Evolutionary conservation across 1,140 invertebrate genomes (phyloP).

Genomic region (Teleogryllus occipitalis): DNA sequence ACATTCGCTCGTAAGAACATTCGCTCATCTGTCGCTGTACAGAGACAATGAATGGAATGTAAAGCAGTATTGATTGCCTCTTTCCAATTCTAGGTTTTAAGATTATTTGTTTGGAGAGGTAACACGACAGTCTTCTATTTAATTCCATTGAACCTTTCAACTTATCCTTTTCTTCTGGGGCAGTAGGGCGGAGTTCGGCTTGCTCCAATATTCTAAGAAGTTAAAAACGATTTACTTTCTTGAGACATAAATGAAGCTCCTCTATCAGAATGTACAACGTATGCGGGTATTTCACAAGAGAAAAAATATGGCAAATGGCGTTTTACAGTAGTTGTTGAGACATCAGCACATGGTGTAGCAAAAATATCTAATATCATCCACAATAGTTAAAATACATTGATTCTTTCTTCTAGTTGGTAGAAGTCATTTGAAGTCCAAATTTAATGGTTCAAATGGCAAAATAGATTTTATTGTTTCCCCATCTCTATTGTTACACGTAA

Average conservation of each 20-base stretch:
- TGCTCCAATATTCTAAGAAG: constrained; percentile 16
- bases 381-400: constrained; percentile 28
- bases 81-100: constrained; percentile 10
- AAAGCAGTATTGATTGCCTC: constrained; percentile 11
- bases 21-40: constrained; percentile 18
- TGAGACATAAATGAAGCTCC: too few relatives aligned
- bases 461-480: constrained; percentile 30
- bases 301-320: constrained; percentile 24
- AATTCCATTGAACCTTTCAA: constrained; percentile 24
- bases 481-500: constrained; percentile 10
- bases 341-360: constrained; percentile 26
- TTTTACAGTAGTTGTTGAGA: constrained; percentile 26
- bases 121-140: constrained; percentile 26
- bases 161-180: constrained; percentile 21
- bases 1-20: constrained; percentile 16
- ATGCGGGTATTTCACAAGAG: constrained; percentile 25
- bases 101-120: constrained; percentile 16
- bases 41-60: constrained; percentile 19
- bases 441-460: constrained; percentile 27
- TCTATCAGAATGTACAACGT: constrained; percentile 27
- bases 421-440: constrained; percentile 31
- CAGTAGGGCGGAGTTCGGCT: constrained; percentile 23
- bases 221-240: constrained; percentile 7
- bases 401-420: constrained; percentile 27
- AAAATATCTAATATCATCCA: too few relatives aligned